phyloP scores from a whole-genome alignment of 2,888 invertebrate genomes.

The Drosophila lacicola region DNA sequence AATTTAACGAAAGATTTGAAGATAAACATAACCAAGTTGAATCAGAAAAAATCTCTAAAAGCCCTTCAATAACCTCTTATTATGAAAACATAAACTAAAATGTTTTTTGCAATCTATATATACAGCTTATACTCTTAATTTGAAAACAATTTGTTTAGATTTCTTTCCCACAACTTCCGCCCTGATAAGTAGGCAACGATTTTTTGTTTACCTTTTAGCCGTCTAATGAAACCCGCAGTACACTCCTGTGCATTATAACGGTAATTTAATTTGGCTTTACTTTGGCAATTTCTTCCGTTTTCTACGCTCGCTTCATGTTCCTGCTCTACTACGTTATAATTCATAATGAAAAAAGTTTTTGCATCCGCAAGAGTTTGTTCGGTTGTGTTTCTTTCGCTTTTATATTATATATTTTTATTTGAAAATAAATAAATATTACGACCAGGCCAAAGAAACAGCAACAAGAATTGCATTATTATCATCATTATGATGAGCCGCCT shows the following conservation, averaged over 20 bases:
- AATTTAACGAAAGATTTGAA: no score
- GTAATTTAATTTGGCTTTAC: slow-evolving; percentile 55
- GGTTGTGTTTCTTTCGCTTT: slow-evolving; percentile 30
- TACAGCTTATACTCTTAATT: no score
- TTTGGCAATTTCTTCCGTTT: slow-evolving; percentile 3
- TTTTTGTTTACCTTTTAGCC: not conserved
- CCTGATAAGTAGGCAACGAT: slow-evolving; percentile 48
- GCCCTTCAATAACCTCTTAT: no score
- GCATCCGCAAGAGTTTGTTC: slow-evolving; percentile 30
- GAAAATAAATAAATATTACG: slow-evolving; percentile 76
- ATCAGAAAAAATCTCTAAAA: no score
- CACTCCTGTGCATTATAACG: slow-evolving; percentile 51
- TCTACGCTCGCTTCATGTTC: not conserved
- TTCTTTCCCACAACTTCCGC: not conserved
- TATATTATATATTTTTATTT: slow-evolving; percentile 63
- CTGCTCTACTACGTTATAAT: slow-evolving; percentile 66
- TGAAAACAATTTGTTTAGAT: no score
- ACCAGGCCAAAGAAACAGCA: slow-evolving; percentile 42
- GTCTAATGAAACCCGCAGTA: slow-evolving; percentile 55
- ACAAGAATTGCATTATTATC: slow-evolving; percentile 43
- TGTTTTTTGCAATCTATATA: not conserved
- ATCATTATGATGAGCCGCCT: slow-evolving; percentile 37
- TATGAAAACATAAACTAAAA: no score
- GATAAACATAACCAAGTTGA: no score
- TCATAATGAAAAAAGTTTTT: slow-evolving; percentile 79